Percentiles rank a stretch among this genome's conserved stretches.
Conservation (phyloP, 2,797 vertebrate species). For the Hoplostethus atlanticus region DNA sequence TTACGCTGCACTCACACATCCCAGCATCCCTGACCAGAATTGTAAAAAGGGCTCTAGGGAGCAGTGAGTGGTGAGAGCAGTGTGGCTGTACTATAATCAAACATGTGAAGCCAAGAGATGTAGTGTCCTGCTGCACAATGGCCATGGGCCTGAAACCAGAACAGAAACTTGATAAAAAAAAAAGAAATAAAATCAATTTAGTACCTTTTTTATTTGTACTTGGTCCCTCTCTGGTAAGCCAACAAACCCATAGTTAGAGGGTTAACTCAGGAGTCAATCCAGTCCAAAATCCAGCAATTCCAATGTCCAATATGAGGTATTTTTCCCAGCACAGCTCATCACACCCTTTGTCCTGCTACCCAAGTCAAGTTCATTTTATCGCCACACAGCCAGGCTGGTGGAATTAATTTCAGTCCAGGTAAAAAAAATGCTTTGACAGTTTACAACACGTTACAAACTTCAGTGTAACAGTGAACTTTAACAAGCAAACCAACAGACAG, state of each 20-base stretch:
- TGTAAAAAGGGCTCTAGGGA: constrained; percentile 36
- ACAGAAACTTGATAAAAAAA: constrained; percentile 24
- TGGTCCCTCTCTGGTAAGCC: constrained; percentile 14
- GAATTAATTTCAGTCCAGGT: too few relatives aligned
- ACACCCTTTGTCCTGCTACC: too few relatives aligned
- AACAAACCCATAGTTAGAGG: constrained; percentile 1
- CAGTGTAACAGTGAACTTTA: too few relatives aligned
- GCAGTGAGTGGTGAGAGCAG: not conserved
- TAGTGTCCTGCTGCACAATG: constrained; percentile 16
- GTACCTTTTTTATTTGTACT: constrained; percentile 4
- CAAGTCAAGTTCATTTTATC: too few relatives aligned
- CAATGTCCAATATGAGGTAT: too few relatives aligned
- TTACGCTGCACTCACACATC: constrained; percentile 16
- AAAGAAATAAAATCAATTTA: constrained; percentile 31
- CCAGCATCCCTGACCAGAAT: constrained; percentile 44
- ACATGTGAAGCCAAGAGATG: constrained; percentile 38
- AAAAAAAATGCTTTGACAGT: too few relatives aligned
- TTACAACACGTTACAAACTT: too few relatives aligned
- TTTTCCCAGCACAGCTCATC: too few relatives aligned
- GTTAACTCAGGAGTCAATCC: too few relatives aligned
- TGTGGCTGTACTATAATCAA: constrained; percentile 53
- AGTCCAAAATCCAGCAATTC: too few relatives aligned
- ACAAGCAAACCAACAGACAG: not conserved
- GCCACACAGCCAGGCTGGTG: too few relatives aligned
- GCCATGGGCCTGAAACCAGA: constrained; percentile 40